Conservation (phyloP, 2,113 vertebrate genomes). For the Carassius auratus region DNA sequence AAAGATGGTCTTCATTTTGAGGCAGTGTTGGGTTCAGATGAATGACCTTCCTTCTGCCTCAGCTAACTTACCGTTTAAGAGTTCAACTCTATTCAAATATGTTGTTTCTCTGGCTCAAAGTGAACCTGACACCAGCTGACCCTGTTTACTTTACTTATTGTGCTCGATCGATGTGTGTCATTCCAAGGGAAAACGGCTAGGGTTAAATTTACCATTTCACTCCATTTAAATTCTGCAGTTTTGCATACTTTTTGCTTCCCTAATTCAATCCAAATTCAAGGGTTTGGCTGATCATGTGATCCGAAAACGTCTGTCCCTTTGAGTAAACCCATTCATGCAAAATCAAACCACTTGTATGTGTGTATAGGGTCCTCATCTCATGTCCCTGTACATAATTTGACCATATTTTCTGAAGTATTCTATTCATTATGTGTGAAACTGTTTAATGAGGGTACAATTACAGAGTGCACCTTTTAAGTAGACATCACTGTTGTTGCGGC, state of each 20-base stretch:
- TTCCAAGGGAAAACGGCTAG: neutral
- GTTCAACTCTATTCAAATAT: neutral
- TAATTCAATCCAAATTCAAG: neutral
- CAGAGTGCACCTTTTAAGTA: neutral
- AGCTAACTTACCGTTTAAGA: neutral
- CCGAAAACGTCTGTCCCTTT: neutral
- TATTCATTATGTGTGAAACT: neutral
- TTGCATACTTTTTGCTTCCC: no score
- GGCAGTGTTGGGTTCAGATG: neutral
- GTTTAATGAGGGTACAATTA: neutral
- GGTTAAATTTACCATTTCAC: no score
- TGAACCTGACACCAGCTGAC: neutral
- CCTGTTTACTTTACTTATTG: neutral
- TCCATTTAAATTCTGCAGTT: no score
- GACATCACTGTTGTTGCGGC: neutral
- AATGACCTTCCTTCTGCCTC: neutral
- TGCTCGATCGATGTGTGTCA: neutral
- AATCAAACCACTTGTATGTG: neutral
- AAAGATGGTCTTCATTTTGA: neutral
- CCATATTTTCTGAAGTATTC: neutral
- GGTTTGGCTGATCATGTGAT: neutral
- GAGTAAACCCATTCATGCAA: neutral
- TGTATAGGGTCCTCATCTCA: neutral
- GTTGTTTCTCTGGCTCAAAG: neutral
- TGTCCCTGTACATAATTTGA: neutral